Base-by-base conservation (phyloP, 1,140 invertebrate genomes). In the Asobara japonica region DNA sequence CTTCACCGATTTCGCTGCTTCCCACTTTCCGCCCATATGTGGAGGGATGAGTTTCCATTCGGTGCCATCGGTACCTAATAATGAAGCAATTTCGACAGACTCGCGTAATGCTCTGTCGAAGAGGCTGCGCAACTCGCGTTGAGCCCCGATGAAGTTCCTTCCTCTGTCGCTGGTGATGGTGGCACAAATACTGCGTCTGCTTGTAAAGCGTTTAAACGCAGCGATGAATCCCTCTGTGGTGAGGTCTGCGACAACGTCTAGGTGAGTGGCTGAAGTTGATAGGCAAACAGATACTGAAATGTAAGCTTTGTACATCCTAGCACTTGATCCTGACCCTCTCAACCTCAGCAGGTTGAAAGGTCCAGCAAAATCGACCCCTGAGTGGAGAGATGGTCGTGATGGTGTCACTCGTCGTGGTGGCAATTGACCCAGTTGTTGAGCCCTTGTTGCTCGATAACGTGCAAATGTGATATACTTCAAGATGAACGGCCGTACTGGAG, bases 351-450 rank as follows among this genome's bases (percentile, higher is more conserved):
- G 76, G 11, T 67, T 45, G 18, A 85, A 71, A 7, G 83, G 81
- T 8, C 83, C 84, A 7, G 78, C 79, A 62, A 79, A 83, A 61
- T 86, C 84, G 18, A 85, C 71, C 3, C 79, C 80, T 11, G 60
- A 65, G 31, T 78, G 65, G 4, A 36, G 18, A 72, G 85, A 85
- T 18, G 80, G 75, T 16, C 72, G 69, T 13, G 76, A 61, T 25
- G 78, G 80, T 25, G 65, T 80, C 0, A 84, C 71, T 68, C 82
- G 61, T 13, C 62, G n/a, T 8, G 22, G 13, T 5, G 83, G 84
- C 18, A 86, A 69, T 20, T 82, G 74, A 13, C 78, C 81, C 83
- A 85, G 13, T 48, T 82, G 81, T 27, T 62, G 56, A 11, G 61
- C 45, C 1, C 30, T 16, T 11, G 25, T 16, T 7, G 1, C 38